These are phyloP conservation scores for Sinocyclocheilus grahami DNA, from an alignment of 2,113 vertebrate genomes.

Conservation along the genomic window DNA sequence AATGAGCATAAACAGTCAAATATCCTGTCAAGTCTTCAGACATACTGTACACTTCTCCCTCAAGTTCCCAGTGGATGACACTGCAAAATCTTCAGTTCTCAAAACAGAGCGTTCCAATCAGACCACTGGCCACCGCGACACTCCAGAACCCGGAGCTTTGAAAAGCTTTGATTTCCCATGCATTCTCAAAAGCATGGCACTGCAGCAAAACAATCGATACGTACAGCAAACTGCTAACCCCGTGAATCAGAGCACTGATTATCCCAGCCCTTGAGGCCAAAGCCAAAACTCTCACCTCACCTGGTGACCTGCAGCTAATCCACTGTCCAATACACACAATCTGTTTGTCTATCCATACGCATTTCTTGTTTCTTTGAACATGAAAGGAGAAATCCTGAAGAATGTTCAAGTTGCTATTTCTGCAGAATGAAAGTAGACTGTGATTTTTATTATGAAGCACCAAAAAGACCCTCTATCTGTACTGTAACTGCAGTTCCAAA, in stretches of 20 bases:
- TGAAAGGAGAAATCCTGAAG: not conserved
- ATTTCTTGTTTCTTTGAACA: not conserved
- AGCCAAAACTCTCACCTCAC: constrained; percentile 22
- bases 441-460: not conserved
- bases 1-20: not conserved
- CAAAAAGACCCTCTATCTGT: not conserved
- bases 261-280: constrained; percentile 6
- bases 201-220: constrained; percentile 51
- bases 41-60: not conserved
- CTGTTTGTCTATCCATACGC: not conserved
- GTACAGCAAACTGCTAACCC: constrained; percentile 39
- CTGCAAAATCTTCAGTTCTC: not conserved
- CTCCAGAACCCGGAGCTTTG: constrained; percentile 8
- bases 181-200: constrained; percentile 43
- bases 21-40: constrained; percentile 4
- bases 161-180: constrained; percentile 49
- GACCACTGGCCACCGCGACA: constrained; percentile 1
- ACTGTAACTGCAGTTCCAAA: not conserved
- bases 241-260: constrained; percentile 35
- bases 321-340: not conserved
- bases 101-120: not conserved
- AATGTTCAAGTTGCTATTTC: not conserved
- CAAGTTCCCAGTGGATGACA: not conserved
- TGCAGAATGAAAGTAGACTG: not conserved
- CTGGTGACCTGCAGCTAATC: constrained; percentile 23